A percentile compares a stretch with the other conserved stretches of the same genome.
Conservation (phyloP, 2,888 invertebrate species). For the Lycaena phlaeas region DNA sequence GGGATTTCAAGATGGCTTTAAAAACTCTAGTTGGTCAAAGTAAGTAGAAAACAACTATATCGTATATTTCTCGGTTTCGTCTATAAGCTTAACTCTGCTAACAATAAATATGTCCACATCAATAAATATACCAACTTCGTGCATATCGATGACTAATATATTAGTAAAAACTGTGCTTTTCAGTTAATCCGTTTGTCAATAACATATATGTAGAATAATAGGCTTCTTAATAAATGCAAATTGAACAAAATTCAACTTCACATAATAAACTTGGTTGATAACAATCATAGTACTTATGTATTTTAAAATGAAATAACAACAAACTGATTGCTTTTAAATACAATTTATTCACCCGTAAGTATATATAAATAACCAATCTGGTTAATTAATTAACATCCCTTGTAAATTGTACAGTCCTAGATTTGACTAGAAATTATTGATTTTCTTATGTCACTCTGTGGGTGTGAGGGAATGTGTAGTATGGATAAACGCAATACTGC, state of each 20-base stretch:
- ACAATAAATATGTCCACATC: background rate
- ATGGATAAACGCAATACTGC: conserved; percentile 2
- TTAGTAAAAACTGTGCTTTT: conserved; percentile 15
- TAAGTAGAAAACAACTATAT: conserved; percentile 70
- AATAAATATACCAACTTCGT: conserved; percentile 1
- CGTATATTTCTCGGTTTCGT: conserved; percentile 11
- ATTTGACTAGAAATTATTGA: conserved; percentile 21
- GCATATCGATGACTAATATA: conserved; percentile 39
- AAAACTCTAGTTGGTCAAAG: conserved; percentile 90
- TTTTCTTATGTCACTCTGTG: conserved; percentile 24
- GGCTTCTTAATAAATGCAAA: no score
- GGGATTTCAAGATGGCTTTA: conserved; percentile 81
- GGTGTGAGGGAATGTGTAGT: conserved; percentile 15
- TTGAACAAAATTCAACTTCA: no score
- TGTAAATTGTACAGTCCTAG: conserved; percentile 11
- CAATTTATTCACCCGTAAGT: no score
- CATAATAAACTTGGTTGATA: no score
- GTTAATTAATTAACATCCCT: background rate
- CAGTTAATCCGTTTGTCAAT: no score
- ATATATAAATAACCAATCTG: no score
- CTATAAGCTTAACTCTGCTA: background rate
- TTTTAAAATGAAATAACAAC: conserved; percentile 2
- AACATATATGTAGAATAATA: no score
- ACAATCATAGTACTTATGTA: no score
- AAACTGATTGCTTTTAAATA: background rate